Evolutionary conservation across 1,140 invertebrate genomes (phyloP).

Genomic region (Asbolus verrucosus): DNA sequence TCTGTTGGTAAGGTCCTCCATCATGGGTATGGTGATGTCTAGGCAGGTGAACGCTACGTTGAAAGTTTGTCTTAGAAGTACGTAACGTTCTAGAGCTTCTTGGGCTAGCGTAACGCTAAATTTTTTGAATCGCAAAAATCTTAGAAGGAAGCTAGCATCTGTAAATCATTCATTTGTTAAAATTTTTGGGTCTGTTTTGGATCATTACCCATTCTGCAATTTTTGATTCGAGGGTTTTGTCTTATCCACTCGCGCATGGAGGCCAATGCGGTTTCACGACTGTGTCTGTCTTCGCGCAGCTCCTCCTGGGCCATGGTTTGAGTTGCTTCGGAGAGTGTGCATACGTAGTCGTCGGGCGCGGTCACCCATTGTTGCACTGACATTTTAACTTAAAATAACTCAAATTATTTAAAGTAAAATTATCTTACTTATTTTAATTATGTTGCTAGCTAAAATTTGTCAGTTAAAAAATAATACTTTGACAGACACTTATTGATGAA

Average conservation of each 20-base stretch:
- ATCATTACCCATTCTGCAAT: conserved; percentile 78
- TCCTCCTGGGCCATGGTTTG: conserved; percentile 75
- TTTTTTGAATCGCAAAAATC: conserved; percentile 86
- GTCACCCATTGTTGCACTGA: conserved; percentile 65
- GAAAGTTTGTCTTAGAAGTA: conserved; percentile 81
- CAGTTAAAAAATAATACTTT: too few relatives aligned
- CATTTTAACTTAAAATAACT: conserved; percentile 41
- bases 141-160: conserved; percentile 82
- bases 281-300: conserved; percentile 76
- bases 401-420: too few relatives aligned
- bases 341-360: conserved; percentile 73
- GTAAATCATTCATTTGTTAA: conserved; percentile 50
- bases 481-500: too few relatives aligned
- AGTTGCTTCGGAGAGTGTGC: conserved; percentile 71
- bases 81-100: conserved; percentile 83
- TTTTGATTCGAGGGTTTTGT: conserved; percentile 77
- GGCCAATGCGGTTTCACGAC: conserved; percentile 74
- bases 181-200: neutral
- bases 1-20: conserved; percentile 77
- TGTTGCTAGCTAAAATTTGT: too few relatives aligned
- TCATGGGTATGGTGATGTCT: conserved; percentile 76
- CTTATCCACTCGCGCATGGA: conserved; percentile 79
- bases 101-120: conserved; percentile 86
- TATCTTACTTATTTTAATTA: too few relatives aligned
- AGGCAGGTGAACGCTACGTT: conserved; percentile 79